These are phyloP conservation scores for Uropsilus gracilis DNA, from an alignment of 2,113 vertebrate species.

Conservation along the genomic window DNA sequence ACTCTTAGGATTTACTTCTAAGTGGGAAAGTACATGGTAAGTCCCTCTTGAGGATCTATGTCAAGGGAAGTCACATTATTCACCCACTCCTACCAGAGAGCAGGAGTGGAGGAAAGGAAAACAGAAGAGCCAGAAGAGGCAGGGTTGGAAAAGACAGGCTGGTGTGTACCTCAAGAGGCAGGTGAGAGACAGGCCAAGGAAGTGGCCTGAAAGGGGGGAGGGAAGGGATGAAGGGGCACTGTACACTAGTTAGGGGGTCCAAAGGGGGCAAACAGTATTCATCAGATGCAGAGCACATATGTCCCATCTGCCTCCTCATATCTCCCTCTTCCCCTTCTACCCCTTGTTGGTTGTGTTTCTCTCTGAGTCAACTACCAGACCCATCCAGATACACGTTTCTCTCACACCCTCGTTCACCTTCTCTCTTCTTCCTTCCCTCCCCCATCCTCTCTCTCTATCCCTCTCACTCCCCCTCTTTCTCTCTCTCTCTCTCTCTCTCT, in stretches of 20 bases:
- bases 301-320: not conserved
- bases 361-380: not conserved
- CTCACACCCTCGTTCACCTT: not conserved
- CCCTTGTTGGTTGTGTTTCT: not conserved
- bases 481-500: not conserved
- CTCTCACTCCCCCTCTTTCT: not conserved
- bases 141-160: not conserved
- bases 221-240: not conserved
- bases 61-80: not conserved
- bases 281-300: not conserved
- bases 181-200: conserved; percentile 11
- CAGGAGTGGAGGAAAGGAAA: not conserved
- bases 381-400: not conserved
- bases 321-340: not conserved
- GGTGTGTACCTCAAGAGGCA: not conserved
- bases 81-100: not conserved
- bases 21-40: not conserved
- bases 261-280: not conserved
- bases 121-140: not conserved
- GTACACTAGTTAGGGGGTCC: not conserved
- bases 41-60: not conserved
- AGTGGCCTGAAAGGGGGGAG: not conserved
- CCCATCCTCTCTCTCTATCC: not conserved
- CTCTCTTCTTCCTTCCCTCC: not conserved
- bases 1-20: not conserved